phyloP scores from a whole-genome alignment of 2,113 vertebrate species.

The Laticauda colubrina region DNA sequence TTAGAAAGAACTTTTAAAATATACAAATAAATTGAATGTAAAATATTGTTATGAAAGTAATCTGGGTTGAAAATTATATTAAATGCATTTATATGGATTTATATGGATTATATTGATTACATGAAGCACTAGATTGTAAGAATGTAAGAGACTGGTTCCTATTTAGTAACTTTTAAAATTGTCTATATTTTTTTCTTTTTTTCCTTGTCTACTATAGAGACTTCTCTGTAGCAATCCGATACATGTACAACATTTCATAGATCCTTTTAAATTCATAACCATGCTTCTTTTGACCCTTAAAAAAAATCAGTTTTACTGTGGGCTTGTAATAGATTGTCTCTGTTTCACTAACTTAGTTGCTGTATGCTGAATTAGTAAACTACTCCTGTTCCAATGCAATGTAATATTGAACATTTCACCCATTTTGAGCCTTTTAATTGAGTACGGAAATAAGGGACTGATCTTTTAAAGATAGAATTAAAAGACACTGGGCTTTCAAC shows the following conservation, averaged over 20 bases:
- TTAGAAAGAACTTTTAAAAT: constrained; percentile 63
- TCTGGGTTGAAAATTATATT: neutral
- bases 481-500: constrained; percentile 24
- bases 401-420: constrained; percentile 5
- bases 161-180: neutral
- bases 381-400: constrained; percentile 12
- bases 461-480: constrained; percentile 17
- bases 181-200: neutral
- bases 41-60: constrained; percentile 39
- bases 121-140: neutral
- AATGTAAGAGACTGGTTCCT: neutral
- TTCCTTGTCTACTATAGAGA: neutral
- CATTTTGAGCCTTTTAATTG: constrained; percentile 29
- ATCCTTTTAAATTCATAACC: neutral
- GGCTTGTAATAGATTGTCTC: neutral
- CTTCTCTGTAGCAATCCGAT: neutral
- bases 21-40: constrained; percentile 64
- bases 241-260: neutral
- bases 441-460: constrained; percentile 29
- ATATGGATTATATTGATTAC: neutral
- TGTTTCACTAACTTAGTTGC: neutral
- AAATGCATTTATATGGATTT: neutral
- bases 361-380: neutral
- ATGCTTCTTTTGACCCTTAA: neutral
- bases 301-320: neutral